Evolutionary conservation across 2,888 invertebrate genomes (phyloP), one percentile per base, ranked within the genome.

Genomic region (Byasa hedistus): DNA sequence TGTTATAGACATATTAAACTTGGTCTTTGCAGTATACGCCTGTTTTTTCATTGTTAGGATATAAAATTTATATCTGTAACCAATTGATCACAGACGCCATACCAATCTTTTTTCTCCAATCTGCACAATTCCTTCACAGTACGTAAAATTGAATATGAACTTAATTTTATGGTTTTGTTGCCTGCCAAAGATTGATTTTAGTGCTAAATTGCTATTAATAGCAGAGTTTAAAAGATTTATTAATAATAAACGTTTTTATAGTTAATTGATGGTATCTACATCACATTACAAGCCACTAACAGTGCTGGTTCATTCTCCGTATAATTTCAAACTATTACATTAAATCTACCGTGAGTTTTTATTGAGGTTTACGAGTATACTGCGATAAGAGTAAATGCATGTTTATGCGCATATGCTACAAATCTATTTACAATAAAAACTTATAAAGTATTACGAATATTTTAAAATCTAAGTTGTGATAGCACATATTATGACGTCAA

Each of bases 161-260:
- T 17, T 67, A 67, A 67, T 63, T 67, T 67, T 63, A 67, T 63
- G 51, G 63, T 63, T 67, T 59, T 63, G 63, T 60, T 60, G 63
- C 55, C 66, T 67, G 63, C 51, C 57, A 52, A 39, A 67, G 44
- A 67, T 60, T 63, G 63, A 67, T 63, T 67, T 63, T 60, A 63
- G 51, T 56, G 59, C 36, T 63, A 63, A 63, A 63, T 63, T 63
- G 23, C 63, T 63, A 63, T 67, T 32, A 52, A 56, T 48, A 36
- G 59, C n/a, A n/a, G 52, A n/a, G 59, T 36, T 60, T 54, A 55
- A 63, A 52, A 59, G 44, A 63, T 67, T 66, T 52, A 67, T 63
- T 48, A 23, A 56, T 56, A 67, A 58, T 62, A 63, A 62, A 66
- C 32, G 19, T 61, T 66, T 64, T 66, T 66, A 66, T 62, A 62